Conservation (phyloP, 1,140 invertebrate genomes). For the Drosophila oshimai region DNA sequence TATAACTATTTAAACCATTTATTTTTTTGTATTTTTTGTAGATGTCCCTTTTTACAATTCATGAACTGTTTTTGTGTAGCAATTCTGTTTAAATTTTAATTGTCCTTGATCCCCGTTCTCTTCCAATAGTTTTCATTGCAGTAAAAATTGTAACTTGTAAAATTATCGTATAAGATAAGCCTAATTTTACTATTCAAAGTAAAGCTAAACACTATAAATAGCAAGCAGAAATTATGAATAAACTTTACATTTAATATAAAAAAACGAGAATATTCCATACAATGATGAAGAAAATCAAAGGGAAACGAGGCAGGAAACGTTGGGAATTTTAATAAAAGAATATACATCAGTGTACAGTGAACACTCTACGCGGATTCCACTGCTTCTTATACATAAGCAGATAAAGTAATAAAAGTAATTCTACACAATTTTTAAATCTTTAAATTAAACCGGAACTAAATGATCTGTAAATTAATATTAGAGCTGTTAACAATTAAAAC, state of each 20-base stretch:
- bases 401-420: not conserved
- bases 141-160: constrained; percentile 27
- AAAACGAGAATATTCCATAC: not conserved
- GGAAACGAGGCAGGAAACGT: not conserved
- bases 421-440: not conserved
- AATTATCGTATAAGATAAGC: constrained; percentile 32
- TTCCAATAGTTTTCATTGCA: constrained; percentile 9
- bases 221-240: constrained; percentile 19
- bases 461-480: not conserved
- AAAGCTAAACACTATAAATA: constrained; percentile 23
- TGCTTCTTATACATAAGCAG: too few relatives aligned
- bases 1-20: constrained; percentile 7
- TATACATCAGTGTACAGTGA: not conserved
- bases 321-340: not conserved
- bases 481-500: constrained; percentile 4
- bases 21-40: not conserved
- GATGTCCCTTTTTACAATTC: not conserved
- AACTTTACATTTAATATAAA: constrained; percentile 5
- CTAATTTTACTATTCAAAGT: constrained; percentile 52
- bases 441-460: not conserved
- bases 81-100: constrained; percentile 1
- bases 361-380: too few relatives aligned
- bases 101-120: not conserved
- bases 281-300: not conserved
- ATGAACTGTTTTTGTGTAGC: not conserved